phyloP scores from a whole-genome alignment of 2,113 vertebrate genomes.

The Sander lucioperca region DNA sequence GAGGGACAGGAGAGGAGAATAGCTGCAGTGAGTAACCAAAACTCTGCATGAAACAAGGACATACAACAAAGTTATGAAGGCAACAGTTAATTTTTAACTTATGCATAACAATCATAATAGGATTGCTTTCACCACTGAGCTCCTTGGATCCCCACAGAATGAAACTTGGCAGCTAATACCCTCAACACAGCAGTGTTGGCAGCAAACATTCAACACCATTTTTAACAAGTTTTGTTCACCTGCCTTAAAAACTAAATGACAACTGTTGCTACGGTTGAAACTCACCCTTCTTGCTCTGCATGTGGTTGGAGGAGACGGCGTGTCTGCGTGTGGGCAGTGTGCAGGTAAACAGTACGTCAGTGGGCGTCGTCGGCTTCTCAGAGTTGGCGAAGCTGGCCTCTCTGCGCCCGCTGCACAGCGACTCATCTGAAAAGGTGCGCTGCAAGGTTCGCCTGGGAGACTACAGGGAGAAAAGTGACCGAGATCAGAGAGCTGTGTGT shows the following conservation, averaged over 20 bases:
- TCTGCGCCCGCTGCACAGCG: slow-evolving; percentile 90
- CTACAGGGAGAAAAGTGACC: slow-evolving; percentile 53
- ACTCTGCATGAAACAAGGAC: background rate
- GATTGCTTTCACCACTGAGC: background rate
- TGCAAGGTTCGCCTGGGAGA: slow-evolving; percentile 90
- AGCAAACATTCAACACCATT: background rate
- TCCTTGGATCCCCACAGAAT: background rate
- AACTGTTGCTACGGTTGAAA: background rate
- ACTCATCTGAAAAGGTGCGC: slow-evolving; percentile 93
- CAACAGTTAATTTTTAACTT: background rate
- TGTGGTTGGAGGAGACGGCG: slow-evolving; percentile 69
- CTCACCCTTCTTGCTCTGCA: slow-evolving; percentile 88
- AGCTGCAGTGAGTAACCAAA: slow-evolving; percentile 23
- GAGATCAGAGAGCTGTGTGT: slow-evolving; percentile 33
- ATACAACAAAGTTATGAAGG: background rate
- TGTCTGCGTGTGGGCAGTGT: slow-evolving; percentile 89
- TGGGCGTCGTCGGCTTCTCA: slow-evolving; percentile 80
- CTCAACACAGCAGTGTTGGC: background rate
- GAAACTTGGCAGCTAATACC: background rate
- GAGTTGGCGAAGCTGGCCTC: slow-evolving; percentile 86
- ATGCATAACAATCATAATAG: background rate
- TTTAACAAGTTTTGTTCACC: background rate
- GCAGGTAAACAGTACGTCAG: slow-evolving; percentile 89
- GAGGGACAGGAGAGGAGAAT: slow-evolving; percentile 9
- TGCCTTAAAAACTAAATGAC: background rate